phyloP scores from a whole-genome alignment of 2,888 invertebrate genomes.

The Ryuthela nishihirai region DNA sequence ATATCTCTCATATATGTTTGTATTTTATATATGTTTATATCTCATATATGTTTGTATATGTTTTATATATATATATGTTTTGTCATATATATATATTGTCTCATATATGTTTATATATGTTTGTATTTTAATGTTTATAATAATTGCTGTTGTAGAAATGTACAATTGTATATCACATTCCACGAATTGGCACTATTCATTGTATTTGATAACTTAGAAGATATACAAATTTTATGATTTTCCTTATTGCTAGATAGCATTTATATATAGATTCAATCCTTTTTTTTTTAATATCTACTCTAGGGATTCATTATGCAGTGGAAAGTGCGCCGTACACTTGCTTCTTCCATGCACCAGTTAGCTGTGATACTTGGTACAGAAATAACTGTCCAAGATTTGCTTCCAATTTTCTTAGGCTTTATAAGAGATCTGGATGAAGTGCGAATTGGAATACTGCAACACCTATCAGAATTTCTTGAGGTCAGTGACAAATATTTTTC shows the following conservation, averaged over 20 bases:
- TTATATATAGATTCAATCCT: no score
- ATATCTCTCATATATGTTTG: neutral
- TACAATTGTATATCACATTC: no score
- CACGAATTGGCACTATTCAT: no score
- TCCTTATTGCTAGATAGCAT: no score
- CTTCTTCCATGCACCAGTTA: constrained; percentile 71
- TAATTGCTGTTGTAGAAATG: neutral
- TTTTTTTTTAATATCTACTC: no score
- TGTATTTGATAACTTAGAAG: no score
- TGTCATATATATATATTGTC: no score
- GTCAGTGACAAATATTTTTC: no score
- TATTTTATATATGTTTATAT: neutral
- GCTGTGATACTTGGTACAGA: constrained; percentile 69
- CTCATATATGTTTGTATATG: neutral
- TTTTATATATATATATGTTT: neutral
- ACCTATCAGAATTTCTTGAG: constrained; percentile 66
- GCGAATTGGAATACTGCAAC: constrained; percentile 67
- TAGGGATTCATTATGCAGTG: constrained; percentile 56
- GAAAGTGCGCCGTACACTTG: constrained; percentile 70
- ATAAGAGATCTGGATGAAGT: constrained; percentile 75
- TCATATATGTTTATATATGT: neutral
- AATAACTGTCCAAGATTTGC: constrained; percentile 63
- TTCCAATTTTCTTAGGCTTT: constrained; percentile 70
- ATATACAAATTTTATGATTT: no score
- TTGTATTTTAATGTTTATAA: neutral